These are phyloP conservation scores for Pectinophora gossypiella DNA, from an alignment of 1,140 invertebrate species.

Conservation along the genomic window DNA sequence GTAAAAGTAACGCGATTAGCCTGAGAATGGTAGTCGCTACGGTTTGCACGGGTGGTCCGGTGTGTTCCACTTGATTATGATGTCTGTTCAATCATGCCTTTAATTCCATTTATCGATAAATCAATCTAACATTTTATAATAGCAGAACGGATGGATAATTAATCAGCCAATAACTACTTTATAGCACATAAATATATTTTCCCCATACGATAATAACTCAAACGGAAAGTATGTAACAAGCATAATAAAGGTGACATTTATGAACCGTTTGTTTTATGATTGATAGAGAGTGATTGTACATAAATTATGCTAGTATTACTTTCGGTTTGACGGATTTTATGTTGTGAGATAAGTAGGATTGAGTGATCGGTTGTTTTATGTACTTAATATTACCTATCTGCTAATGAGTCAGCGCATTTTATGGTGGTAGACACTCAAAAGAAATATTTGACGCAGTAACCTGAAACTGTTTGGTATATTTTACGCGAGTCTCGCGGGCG, in stretches of 20 bases:
- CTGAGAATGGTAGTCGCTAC: conserved; percentile 25
- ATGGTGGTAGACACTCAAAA: conserved; percentile 44
- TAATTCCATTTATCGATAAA: conserved; percentile 21
- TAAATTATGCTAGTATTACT: no score
- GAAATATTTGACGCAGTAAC: conserved; percentile 64
- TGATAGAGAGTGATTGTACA: neutral
- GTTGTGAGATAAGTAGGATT: no score
- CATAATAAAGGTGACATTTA: neutral
- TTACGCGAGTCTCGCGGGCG: conserved; percentile 46
- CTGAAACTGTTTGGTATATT: conserved; percentile 69
- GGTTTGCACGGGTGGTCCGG: conserved; percentile 29
- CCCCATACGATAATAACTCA: neutral
- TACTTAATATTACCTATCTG: no score
- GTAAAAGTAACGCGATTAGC: conserved; percentile 16
- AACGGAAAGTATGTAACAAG: neutral
- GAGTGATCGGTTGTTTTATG: no score
- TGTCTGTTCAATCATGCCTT: conserved; percentile 21
- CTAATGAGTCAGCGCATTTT: conserved; percentile 53
- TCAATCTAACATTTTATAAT: conserved; percentile 18
- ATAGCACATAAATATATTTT: neutral
- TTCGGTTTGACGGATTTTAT: no score
- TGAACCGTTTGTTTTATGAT: neutral
- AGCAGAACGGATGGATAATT: conserved; percentile 10
- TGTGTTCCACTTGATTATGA: conserved; percentile 21
- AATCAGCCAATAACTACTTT: neutral